phyloP scores from a whole-genome alignment of 2,888 invertebrate genomes.

The Drosophila villosipedis region DNA sequence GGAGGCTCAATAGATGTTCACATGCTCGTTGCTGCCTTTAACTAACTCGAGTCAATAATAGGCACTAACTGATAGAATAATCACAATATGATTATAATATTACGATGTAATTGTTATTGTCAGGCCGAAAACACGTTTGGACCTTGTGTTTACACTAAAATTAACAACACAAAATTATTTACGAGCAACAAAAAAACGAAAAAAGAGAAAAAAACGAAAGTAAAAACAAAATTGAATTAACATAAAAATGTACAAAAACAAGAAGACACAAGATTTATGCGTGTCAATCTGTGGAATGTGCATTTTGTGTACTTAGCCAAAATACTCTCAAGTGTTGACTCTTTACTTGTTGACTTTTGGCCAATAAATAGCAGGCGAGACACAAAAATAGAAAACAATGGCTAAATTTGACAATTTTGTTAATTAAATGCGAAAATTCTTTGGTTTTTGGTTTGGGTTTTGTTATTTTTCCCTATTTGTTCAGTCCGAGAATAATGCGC shows the following conservation, averaged over 20 bases:
- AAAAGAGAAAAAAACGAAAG: slow-evolving; percentile 23
- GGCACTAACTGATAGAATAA: slow-evolving; percentile 10
- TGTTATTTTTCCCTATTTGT: not conserved
- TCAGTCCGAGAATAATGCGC: slow-evolving; percentile 22
- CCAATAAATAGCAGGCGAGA: not conserved
- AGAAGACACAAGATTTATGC: slow-evolving; percentile 35
- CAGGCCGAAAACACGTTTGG: slow-evolving; percentile 35
- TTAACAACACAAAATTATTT: slow-evolving; percentile 34
- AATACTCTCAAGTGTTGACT: slow-evolving; percentile 24
- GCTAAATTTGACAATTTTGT: slow-evolving; percentile 49
- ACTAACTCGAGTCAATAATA: not conserved
- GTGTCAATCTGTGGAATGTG: slow-evolving; percentile 48
- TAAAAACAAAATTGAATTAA: slow-evolving; percentile 30
- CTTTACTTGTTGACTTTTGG: slow-evolving; percentile 26
- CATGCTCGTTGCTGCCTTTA: not conserved
- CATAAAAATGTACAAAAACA: slow-evolving; percentile 36
- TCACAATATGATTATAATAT: slow-evolving; percentile 4
- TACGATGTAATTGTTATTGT: slow-evolving; percentile 17
- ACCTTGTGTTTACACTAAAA: slow-evolving; percentile 41
- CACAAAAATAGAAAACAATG: slow-evolving; percentile 35
- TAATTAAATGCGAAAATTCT: slow-evolving; percentile 36
- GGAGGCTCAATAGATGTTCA: not conserved
- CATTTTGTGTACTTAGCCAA: slow-evolving; percentile 18
- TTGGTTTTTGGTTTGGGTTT: not conserved
- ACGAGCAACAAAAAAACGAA: not conserved